phyloP scores from a whole-genome alignment of 2,888 invertebrate genomes.

The Malthinus flaveolus region DNA sequence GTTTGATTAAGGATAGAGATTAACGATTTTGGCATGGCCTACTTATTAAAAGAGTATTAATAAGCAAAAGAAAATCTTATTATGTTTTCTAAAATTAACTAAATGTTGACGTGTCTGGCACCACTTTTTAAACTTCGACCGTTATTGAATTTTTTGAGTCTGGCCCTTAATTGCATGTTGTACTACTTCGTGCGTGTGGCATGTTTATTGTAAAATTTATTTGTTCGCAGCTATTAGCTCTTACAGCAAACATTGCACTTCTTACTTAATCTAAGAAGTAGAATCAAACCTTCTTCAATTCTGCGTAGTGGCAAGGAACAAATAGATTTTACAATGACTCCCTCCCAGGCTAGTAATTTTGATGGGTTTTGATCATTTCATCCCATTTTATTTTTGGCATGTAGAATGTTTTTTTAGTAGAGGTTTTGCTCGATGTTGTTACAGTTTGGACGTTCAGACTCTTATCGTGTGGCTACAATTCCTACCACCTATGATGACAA shows the following conservation, averaged over 20 bases:
- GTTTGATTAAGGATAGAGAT: too few relatives aligned
- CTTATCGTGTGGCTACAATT: conserved; percentile 96
- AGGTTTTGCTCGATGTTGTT: conserved; percentile 33
- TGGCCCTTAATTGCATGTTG: neutral
- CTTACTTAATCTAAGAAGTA: too few relatives aligned
- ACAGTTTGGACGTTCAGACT: conserved; percentile 94
- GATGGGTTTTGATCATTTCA: neutral
- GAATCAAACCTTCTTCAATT: too few relatives aligned
- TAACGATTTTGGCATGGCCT: neutral
- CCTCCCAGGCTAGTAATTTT: too few relatives aligned
- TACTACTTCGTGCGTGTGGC: conserved; percentile 10
- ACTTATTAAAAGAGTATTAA: neutral
- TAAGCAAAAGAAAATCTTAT: too few relatives aligned
- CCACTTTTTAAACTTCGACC: conserved; percentile 17
- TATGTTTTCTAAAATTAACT: neutral
- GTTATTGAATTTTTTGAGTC: conserved; percentile 16
- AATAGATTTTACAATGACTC: too few relatives aligned
- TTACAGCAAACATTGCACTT: too few relatives aligned
- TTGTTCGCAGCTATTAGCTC: neutral
- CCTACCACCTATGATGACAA: conserved; percentile 91
- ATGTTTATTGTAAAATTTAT: neutral
- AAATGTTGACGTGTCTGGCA: conserved; percentile 21
- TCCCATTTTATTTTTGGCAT: conserved; percentile 15
- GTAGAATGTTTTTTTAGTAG: conserved; percentile 24
- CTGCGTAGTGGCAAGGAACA: too few relatives aligned